These are phyloP conservation scores for Rhagologus leucostigma DNA, from an alignment of 2,113 vertebrate species.

Conservation along the genomic window DNA sequence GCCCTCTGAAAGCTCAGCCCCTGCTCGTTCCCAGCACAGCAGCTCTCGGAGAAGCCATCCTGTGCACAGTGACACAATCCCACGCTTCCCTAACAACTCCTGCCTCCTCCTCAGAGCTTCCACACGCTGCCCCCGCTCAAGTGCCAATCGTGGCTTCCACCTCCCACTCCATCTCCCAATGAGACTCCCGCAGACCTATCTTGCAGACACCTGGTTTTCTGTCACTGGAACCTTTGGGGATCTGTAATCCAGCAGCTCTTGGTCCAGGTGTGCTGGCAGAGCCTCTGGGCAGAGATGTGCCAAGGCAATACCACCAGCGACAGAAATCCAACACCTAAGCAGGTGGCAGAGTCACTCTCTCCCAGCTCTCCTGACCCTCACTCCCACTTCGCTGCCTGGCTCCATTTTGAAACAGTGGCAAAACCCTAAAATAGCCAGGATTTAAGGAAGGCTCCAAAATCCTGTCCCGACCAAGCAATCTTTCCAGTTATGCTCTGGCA, in stretches of 20 bases:
- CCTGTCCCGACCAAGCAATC: background rate
- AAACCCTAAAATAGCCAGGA: background rate
- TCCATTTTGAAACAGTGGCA: background rate
- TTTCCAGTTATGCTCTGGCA: background rate
- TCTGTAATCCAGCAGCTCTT: background rate
- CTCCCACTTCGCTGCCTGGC: background rate
- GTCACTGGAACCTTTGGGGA: fast-evolving
- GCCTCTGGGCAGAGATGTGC: background rate
- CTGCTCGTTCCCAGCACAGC: background rate
- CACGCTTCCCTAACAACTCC: background rate
- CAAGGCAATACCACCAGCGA: background rate
- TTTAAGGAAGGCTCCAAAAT: background rate
- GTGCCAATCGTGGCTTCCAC: background rate
- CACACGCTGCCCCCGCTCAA: background rate
- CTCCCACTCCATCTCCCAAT: background rate
- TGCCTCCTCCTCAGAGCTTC: conserved; percentile 20
- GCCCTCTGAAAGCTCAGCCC: background rate
- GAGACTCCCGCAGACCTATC: background rate
- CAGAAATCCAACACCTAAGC: background rate
- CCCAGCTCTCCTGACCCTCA: background rate
- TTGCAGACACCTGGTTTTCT: background rate
- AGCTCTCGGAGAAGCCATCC: background rate
- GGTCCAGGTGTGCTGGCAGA: background rate
- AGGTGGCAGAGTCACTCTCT: background rate
- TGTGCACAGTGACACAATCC: background rate